Conservation (phyloP, 2,888 invertebrate genomes). For the Rambutsinella grinnellia region DNA sequence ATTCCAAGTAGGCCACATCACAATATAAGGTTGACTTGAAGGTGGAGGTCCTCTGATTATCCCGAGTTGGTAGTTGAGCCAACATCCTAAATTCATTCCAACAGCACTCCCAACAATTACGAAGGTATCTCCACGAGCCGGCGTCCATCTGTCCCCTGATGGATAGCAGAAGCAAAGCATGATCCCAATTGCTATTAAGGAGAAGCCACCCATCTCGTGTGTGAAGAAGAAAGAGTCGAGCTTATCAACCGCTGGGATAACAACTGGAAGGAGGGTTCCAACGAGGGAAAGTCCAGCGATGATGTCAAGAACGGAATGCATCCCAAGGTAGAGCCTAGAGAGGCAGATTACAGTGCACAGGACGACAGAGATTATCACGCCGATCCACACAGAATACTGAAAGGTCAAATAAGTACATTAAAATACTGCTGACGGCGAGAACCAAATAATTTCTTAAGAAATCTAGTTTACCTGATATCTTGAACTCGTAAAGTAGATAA, state of each 20-base stretch:
- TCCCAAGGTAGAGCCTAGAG: constrained; percentile 91
- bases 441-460: too few relatives aligned
- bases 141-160: constrained; percentile 87
- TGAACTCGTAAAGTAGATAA: constrained; percentile 83
- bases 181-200: constrained; percentile 74
- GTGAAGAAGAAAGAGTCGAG: constrained; percentile 79
- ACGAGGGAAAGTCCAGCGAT: constrained; percentile 83
- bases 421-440: neutral
- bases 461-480: constrained; percentile 80
- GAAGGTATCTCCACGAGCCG: constrained; percentile 92
- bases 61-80: constrained; percentile 88
- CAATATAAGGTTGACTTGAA: constrained; percentile 79
- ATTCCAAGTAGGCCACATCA: constrained; percentile 83
- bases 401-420: constrained; percentile 23
- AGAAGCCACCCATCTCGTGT: constrained; percentile 70
- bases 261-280: constrained; percentile 76
- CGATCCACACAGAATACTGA: constrained; percentile 71
- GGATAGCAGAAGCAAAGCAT: constrained; percentile 78
- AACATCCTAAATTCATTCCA: constrained; percentile 84
- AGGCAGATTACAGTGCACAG: constrained; percentile 84
- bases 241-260: constrained; percentile 81
- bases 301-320: constrained; percentile 92
- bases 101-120: constrained; percentile 87
- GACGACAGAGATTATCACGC: constrained; percentile 69
- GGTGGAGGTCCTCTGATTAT: constrained; percentile 70